A percentile compares a stretch with the other conserved stretches of the same genome.
These are phyloP conservation scores for Conus betulinus DNA, from an alignment of 1,140 invertebrate genomes.

Conservation along the genomic window DNA sequence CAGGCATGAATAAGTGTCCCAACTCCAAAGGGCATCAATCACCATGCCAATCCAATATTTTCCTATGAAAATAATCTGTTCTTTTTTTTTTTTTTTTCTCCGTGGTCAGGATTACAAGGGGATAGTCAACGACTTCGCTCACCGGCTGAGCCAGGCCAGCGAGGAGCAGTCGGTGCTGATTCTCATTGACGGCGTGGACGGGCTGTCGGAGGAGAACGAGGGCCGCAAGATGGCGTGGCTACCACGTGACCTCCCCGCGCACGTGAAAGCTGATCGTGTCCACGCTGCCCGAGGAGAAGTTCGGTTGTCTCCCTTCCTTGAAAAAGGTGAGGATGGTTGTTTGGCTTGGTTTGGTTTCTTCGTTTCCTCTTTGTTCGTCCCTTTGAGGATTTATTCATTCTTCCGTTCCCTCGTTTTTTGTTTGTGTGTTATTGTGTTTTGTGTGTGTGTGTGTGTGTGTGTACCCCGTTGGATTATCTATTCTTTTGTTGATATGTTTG, in stretches of 20 bases:
- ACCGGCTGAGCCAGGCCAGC: conserved; percentile 50
- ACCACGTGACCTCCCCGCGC: conserved; percentile 66
- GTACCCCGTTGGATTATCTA: too few relatives aligned
- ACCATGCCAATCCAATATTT: too few relatives aligned
- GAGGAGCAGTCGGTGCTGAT: conserved; percentile 64
- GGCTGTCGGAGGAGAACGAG: conserved; percentile 68
- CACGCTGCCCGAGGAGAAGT: conserved; percentile 69
- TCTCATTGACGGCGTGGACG: conserved; percentile 70
- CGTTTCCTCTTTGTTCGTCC: neutral
- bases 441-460: too few relatives aligned
- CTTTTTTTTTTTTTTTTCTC: too few relatives aligned
- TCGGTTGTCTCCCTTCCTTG: conserved; percentile 59
- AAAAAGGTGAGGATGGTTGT: conserved; percentile 26
- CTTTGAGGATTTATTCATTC: neutral
- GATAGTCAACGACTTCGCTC: conserved; percentile 64
- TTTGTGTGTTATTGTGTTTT: too few relatives aligned
- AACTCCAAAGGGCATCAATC: too few relatives aligned
- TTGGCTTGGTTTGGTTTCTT: neutral
- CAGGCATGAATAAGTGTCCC: too few relatives aligned
- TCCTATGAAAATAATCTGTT: too few relatives aligned
- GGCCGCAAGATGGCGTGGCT: conserved; percentile 71
- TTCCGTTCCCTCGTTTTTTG: too few relatives aligned
- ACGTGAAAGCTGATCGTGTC: conserved; percentile 80
- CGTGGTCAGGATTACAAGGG: conserved; percentile 67
- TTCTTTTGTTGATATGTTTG: too few relatives aligned